A percentile compares a stretch with the other conserved stretches of the same genome.
Conservation (phyloP, 2,797 vertebrate genomes). For the Coranthus polyacanthus region DNA sequence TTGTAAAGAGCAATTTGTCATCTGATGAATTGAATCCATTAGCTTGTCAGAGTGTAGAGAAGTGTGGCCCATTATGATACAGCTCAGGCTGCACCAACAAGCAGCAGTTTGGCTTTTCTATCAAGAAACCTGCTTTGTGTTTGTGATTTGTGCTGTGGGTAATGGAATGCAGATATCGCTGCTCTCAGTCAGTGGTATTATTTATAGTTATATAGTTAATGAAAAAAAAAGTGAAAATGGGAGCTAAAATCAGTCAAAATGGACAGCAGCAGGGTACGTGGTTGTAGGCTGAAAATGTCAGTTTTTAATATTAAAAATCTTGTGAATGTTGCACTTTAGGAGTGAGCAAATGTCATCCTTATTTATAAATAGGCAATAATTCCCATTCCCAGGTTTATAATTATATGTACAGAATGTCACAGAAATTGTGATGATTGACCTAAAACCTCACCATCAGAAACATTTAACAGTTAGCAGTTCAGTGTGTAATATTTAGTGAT, state of each 20-base stretch:
- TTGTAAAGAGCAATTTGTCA: slow-evolving; percentile 58
- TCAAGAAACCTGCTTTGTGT: slow-evolving; percentile 53
- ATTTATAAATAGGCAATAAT: no score
- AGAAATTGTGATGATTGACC: no score
- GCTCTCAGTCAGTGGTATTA: slow-evolving; percentile 44
- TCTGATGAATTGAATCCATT: slow-evolving; percentile 66
- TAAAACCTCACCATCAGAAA: no score
- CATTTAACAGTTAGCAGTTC: no score
- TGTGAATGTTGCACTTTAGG: slow-evolving; percentile 1
- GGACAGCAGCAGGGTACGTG: slow-evolving; percentile 21
- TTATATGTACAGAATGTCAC: no score
- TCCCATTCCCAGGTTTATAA: no score
- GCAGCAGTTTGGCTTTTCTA: slow-evolving; percentile 51
- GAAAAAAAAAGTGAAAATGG: slow-evolving; percentile 42
- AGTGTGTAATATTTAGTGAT: no score
- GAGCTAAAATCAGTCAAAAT: slow-evolving; percentile 37
- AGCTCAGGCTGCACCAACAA: slow-evolving; percentile 53
- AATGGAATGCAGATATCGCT: slow-evolving; percentile 59
- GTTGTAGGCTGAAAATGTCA: background rate
- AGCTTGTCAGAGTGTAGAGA: slow-evolving; percentile 64
- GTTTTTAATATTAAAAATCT: background rate
- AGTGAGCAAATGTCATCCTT: background rate
- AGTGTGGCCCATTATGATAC: slow-evolving; percentile 65
- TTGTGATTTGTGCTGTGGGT: slow-evolving; percentile 51
- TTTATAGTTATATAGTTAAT: slow-evolving; percentile 61